Evolutionary conservation across 1,140 invertebrate genomes (phyloP), one percentile per base, ranked within the genome.

Genomic region (Adoxophyes honmai): DNA sequence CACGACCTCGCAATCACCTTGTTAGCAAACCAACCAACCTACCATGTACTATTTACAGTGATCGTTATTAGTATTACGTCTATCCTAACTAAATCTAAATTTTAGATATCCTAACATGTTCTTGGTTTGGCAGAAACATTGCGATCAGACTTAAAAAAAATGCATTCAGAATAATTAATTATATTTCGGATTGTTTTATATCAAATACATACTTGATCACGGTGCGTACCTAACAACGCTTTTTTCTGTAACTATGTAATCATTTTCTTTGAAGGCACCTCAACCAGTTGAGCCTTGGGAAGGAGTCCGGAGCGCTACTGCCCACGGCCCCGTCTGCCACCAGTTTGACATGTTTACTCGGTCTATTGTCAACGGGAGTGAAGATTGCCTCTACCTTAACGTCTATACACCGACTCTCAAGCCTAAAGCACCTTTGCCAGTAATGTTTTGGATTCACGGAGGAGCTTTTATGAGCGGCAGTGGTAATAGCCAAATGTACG

Each of bases 231-330:
- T 4, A 4, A 11, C n/a, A 38, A n/a, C 37, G 10, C 10, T 38
- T 4, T n/a, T 38, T 38, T 15, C 11, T 4, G 2, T 52, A n/a
- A 52, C 4, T 16, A 10, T 15, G 36, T 36, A 2, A 5, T 1
- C 10, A 56, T 42, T 34, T 1, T 52, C 9, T 52, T 84, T 84
- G 55, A 72, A 78, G 80, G 88, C 90, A 55, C 90, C 91, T 2
- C 44, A 80, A 52, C 89, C 89, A 0, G 60, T 78, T 0, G 81
- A 89, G 55, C 59, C 82, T 21, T 93, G 92, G 92, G 57, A 61
- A 3, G 91, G 89, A 1, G 58, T 90, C 1, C 75, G 77, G 35
- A 84, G 91, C 55, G 90, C 91, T 0, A 79, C 71, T 0, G 62
- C 88, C 21, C 86, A 86, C 59, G 91, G 91, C 1, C 68, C 82